Base-by-base conservation (phyloP, 2,113 vertebrate genomes). In the Malaclemys terrapin region DNA sequence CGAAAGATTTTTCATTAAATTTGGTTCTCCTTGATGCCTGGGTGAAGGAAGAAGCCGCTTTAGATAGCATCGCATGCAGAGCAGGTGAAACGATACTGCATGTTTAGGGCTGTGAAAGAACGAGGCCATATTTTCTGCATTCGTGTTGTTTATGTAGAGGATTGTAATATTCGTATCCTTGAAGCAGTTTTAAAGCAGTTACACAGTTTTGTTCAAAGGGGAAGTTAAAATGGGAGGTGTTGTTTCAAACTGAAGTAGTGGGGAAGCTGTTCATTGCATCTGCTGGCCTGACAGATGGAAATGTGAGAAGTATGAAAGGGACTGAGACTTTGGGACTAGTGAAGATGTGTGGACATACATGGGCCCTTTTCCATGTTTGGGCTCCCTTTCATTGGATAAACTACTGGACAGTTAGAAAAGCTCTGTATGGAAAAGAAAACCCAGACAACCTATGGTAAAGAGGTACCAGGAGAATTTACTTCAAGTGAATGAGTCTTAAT, bases 81-180 rank as follows among this genome's bases (percentile, higher is more conserved):
- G 24, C 42, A 87, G 9, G 25, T 54, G 83, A 88, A 90, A 85
- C 57, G 59, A 53, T 59, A 78, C 16, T 0, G 0, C 8, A 0
- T 11, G 82, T 93, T 91, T 93, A 14, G 47, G 79, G 94, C 31
- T 86, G 65, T 72, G 65, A 72, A 72, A 38, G n/a, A 72, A 72
- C 38, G 65, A 38, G n/a, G 65, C 19, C 65, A 22, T 72, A 38
- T 72, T 72, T 72, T 72, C 65, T 38, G n/a, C n/a, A 38, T 72
- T 72, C 17, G 2, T 72, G n/a, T 85, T 57, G 10, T 85, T 83
- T 72, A 1, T 79, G 6, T 88, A 85, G 14, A 24, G 49, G 19
- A 38, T 19, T 81, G 76, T 82, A 42, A 12, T 92, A 81, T 78
- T 93, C 82, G 25, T 84, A 1, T 83, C 91, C 38, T 83, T 76